Evolutionary conservation across 2,888 invertebrate species (phyloP).

Genomic region (Chalcis sispes): DNA sequence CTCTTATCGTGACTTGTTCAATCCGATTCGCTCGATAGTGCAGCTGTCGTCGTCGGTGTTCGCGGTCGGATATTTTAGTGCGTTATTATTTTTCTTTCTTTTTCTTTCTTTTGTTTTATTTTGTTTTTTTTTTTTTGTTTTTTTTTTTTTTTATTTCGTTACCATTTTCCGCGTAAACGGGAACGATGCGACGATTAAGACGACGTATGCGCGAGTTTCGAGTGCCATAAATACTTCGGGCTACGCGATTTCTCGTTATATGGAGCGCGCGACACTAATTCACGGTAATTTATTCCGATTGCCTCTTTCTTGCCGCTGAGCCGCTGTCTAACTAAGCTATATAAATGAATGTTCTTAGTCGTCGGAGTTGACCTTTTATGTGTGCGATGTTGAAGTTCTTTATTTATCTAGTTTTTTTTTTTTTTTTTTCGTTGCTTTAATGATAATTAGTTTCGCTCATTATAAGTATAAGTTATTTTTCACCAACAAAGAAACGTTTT

Average conservation of each 20-base stretch:
- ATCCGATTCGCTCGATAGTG: conserved; percentile 43
- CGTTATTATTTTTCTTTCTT: neutral
- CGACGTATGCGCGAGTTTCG: conserved; percentile 15
- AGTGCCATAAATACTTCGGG: conserved; percentile 1
- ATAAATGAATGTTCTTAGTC: neutral
- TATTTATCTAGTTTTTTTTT: neutral
- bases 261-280: conserved; percentile 17
- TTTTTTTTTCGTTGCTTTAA: too few species aligned
- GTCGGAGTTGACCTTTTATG: neutral
- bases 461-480: too few species aligned
- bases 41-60: neutral
- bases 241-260: neutral
- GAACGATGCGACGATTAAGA: conserved; percentile 50
- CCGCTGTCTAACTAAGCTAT: conserved; percentile 6
- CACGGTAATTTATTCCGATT: conserved; percentile 32
- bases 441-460: too few species aligned
- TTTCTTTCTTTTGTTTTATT: neutral
- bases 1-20: neutral
- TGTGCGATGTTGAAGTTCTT: neutral
- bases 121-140: neutral
- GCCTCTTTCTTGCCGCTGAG: neutral
- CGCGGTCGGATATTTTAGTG: neutral
- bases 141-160: neutral
- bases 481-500: too few species aligned
- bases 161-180: conserved; percentile 26